A percentile compares a stretch with the other conserved stretches of the same genome.
phyloP scores from a whole-genome alignment of 2,888 invertebrate species.

The Prenolepis imparis region DNA sequence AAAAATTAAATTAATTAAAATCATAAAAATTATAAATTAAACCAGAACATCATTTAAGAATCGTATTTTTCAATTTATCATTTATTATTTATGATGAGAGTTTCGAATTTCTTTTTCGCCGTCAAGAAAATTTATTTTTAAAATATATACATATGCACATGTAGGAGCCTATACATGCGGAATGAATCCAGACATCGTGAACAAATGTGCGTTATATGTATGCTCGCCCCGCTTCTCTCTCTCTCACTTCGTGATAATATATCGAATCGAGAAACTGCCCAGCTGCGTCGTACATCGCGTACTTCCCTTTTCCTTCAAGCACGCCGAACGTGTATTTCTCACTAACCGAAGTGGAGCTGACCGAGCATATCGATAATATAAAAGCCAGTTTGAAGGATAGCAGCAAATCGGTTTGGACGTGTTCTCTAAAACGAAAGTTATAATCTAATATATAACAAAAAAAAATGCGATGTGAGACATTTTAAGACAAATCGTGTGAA shows the following conservation, averaged over 20 bases:
- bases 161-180: constrained; percentile 47
- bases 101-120: neutral
- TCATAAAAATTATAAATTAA: neutral
- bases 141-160: constrained; percentile 52
- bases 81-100: constrained; percentile 8
- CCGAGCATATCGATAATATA: constrained; percentile 71
- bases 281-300: constrained; percentile 62
- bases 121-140: constrained; percentile 33
- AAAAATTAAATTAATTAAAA: neutral
- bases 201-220: constrained; percentile 62
- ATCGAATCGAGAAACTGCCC: constrained; percentile 68
- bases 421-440: neutral
- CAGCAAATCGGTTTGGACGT: constrained; percentile 41
- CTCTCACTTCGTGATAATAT: constrained; percentile 66
- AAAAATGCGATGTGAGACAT: neutral
- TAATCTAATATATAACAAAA: neutral
- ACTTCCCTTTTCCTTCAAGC: constrained; percentile 38
- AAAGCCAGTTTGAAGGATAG: constrained; percentile 68
- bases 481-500: neutral
- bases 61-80: neutral
- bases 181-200: constrained; percentile 49
- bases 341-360: constrained; percentile 64
- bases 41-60: neutral
- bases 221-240: constrained; percentile 35
- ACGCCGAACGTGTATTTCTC: constrained; percentile 61